A percentile compares a stretch with the other conserved stretches of the same genome.
phyloP scores from a whole-genome alignment of 2,888 invertebrate species.

The Eilema sororculum region DNA sequence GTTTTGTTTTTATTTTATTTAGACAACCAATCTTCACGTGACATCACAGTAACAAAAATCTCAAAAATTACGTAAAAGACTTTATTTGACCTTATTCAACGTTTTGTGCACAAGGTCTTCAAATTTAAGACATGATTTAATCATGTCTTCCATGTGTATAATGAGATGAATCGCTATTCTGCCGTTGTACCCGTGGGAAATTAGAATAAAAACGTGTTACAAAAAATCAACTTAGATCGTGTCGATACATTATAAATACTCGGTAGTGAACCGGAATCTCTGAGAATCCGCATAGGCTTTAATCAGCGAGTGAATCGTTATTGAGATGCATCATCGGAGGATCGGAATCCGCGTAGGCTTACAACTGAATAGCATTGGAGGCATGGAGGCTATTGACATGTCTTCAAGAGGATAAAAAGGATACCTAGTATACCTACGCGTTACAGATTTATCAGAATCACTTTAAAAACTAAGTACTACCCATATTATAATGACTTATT shows the following conservation, averaged over 20 bases:
- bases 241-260: constrained; percentile 72
- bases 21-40: background rate
- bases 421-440: background rate
- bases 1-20: constrained; percentile 5
- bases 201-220: constrained; percentile 65
- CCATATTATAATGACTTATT: too few species aligned
- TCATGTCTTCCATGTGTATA: constrained; percentile 53
- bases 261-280: constrained; percentile 77
- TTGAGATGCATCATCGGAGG: constrained; percentile 17
- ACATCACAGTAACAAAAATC: background rate
- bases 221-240: constrained; percentile 66
- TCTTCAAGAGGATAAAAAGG: background rate
- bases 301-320: constrained; percentile 51
- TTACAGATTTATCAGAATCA: background rate
- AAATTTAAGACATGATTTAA: constrained; percentile 14
- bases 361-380: background rate
- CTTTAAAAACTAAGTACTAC: background rate
- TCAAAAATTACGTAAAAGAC: background rate
- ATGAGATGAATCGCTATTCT: constrained; percentile 66
- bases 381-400: background rate
- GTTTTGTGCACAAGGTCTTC: constrained; percentile 36
- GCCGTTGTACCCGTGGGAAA: constrained; percentile 77
- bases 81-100: constrained; percentile 38
- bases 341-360: background rate
- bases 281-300: constrained; percentile 70